Percentiles rank a stretch among this genome's conserved stretches.
Evolutionary conservation across 2,888 invertebrate species (phyloP).

Genomic region (Rhyacophila evoluta): DNA sequence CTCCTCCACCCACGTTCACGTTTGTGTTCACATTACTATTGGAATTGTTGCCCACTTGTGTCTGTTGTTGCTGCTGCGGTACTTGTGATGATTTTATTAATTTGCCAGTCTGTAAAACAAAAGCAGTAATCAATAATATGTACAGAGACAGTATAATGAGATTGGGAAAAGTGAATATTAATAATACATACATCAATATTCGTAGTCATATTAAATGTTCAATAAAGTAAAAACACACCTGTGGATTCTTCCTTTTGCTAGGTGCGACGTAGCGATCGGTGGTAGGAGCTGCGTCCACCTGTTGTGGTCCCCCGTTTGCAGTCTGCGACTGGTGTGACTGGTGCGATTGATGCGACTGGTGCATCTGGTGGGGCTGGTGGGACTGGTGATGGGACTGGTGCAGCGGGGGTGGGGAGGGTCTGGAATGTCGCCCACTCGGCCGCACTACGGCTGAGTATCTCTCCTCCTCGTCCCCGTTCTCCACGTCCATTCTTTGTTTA

Average conservation of each 20-base stretch:
- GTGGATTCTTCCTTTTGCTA: constrained; percentile 78
- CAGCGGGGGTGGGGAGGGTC: constrained; percentile 53
- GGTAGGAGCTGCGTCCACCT: constrained; percentile 54
- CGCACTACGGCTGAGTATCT: constrained; percentile 87
- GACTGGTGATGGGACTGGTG: constrained; percentile 57
- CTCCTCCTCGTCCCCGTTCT: constrained; percentile 94
- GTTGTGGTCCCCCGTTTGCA: constrained; percentile 50
- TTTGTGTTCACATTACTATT: constrained; percentile 55
- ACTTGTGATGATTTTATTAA: constrained; percentile 72
- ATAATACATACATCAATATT: no score
- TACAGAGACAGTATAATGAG: no score
- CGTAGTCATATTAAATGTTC: no score
- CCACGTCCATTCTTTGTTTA: constrained; percentile 84
- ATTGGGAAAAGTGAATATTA: no score
- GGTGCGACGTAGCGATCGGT: constrained; percentile 82
- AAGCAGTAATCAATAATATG: no score
- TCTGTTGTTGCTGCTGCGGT: constrained; percentile 55
- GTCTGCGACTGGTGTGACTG: constrained; percentile 57
- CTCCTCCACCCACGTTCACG: constrained; percentile 48
- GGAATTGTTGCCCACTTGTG: constrained; percentile 57
- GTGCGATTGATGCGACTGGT: constrained; percentile 54
- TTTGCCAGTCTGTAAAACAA: constrained; percentile 69
- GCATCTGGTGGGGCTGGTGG: constrained; percentile 57
- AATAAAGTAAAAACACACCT: no score
- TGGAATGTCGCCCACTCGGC: constrained; percentile 60